A percentile compares a stretch with the other conserved stretches of the same genome.
Evolutionary conservation across 2,888 invertebrate species (phyloP).

Genomic region (Cylloceria caligata): DNA sequence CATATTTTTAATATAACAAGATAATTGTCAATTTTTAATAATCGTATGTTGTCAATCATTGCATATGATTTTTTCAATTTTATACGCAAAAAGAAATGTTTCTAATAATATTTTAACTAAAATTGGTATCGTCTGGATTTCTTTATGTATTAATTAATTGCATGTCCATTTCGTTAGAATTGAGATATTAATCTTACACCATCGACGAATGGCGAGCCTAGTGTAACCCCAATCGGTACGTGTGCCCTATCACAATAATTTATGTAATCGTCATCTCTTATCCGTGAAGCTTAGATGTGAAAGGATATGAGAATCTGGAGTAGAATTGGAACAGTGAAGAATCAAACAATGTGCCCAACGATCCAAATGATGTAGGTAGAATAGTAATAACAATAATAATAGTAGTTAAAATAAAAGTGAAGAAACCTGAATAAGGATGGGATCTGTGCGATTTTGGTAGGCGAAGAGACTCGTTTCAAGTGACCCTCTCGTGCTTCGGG

Average conservation of each 20-base stretch:
- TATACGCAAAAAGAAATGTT: no score
- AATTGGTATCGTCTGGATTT: no score
- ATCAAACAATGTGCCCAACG: slow-evolving; percentile 13
- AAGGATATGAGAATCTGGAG: not conserved
- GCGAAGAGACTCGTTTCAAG: not conserved
- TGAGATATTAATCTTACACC: no score
- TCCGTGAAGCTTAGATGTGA: not conserved
- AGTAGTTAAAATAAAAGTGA: slow-evolving; percentile 30
- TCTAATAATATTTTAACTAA: no score
- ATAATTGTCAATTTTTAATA: not conserved
- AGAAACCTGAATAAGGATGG: not conserved
- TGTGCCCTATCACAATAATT: not conserved
- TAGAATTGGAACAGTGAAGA: not conserved
- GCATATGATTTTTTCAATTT: no score
- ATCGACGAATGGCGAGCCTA: not conserved
- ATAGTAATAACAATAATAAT: slow-evolving; percentile 35
- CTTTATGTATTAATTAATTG: no score
- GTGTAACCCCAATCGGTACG: not conserved
- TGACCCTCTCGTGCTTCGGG: not conserved
- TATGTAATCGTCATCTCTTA: not conserved
- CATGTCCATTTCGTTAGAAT: no score
- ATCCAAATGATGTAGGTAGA: not conserved
- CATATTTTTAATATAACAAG: not conserved
- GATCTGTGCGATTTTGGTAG: slow-evolving; percentile 6
- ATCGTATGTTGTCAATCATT: not conserved